phyloP scores from a whole-genome alignment of 2,113 vertebrate genomes.

The Hippocampus zosterae region DNA sequence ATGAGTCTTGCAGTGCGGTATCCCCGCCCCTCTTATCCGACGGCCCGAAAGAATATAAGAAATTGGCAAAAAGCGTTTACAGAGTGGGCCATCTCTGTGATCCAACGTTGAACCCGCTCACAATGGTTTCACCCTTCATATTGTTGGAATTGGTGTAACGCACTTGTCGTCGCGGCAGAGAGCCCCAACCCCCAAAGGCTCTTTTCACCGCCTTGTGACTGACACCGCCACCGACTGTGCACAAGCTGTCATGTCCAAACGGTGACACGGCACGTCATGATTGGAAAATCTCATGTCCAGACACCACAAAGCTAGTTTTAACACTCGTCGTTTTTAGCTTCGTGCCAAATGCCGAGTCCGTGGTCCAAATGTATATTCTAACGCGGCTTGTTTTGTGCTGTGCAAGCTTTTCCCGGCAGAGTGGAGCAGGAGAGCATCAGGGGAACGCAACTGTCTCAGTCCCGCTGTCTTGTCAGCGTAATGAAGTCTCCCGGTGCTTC shows the following conservation, averaged over 20 bases:
- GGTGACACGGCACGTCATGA: constrained; percentile 50
- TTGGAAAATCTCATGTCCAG: constrained; percentile 37
- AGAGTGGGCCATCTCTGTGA: neutral
- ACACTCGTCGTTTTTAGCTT: neutral
- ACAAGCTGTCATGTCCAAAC: constrained; percentile 43
- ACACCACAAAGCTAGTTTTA: constrained; percentile 18
- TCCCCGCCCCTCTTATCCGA: constrained; percentile 28
- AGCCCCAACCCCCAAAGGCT: constrained; percentile 34
- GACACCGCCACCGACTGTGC: constrained; percentile 42
- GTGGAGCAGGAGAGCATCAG: constrained; percentile 6
- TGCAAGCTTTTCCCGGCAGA: constrained; percentile 8
- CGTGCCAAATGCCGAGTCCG: neutral
- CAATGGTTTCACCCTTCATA: neutral
- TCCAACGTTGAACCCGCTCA: no score
- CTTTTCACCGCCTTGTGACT: constrained; percentile 40
- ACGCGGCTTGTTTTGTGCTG: neutral
- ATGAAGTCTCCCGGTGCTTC: constrained; percentile 71
- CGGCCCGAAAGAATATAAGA: constrained; percentile 4
- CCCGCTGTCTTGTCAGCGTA: constrained; percentile 51
- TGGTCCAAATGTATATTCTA: neutral
- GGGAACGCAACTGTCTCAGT: constrained; percentile 35
- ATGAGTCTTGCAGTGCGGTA: constrained; percentile 50
- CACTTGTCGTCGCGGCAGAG: neutral
- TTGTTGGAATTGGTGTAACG: constrained; percentile 11
- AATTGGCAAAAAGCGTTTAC: neutral